Base-by-base conservation (phyloP, 2,888 invertebrate species). In the Cryptocephalus primarius region DNA sequence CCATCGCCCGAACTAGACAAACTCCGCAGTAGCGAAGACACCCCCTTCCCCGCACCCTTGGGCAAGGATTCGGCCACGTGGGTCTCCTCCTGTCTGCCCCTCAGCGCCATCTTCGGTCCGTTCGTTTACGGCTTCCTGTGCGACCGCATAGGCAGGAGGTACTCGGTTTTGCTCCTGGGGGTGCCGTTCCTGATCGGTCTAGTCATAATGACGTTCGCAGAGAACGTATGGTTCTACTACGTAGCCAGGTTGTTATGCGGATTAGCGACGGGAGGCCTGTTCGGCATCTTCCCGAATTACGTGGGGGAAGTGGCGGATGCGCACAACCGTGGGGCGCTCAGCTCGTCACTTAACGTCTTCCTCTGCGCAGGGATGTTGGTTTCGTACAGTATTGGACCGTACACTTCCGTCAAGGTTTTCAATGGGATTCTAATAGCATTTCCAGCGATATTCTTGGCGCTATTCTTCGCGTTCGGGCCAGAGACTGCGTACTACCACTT, bases 251-350 rank as follows among this genome's bases (percentile, higher is more conserved):
- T 76, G 55, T 69, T 75, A 47, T 78, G 76, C 66, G 88, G 88
- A 40, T 59, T 83, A 1, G 79, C 78, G 1, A 76, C 82, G 0
- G 84, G 85, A 0, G 79, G 82, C 60, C 71, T 82, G n/a, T 85
- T 83, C 70, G 82, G 85, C 0, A 79, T 83, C 1, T 77, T 83
- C 0, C 90, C 92, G 0, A 86, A 90, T 78, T 93, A 92, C 69
- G 80, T 89, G 48, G 88, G 88, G 39, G 92, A 93, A 69, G 85
- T 90, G 41, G 79, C 89, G 4, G 83, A 87, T 72, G 81, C 84
- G 48, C 80, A 83, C 14, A 78, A 83, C 10, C 75, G 93, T 53
- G 92, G 92, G 0, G 80, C 85, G 0, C 71, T 91, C 0, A 90
- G 91, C 1, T 85, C 90, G 0, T 79, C 87, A 49, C 79, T 91